Base-by-base conservation (phyloP, 2,888 invertebrate species). In the Pachymerium ferrugineum region DNA sequence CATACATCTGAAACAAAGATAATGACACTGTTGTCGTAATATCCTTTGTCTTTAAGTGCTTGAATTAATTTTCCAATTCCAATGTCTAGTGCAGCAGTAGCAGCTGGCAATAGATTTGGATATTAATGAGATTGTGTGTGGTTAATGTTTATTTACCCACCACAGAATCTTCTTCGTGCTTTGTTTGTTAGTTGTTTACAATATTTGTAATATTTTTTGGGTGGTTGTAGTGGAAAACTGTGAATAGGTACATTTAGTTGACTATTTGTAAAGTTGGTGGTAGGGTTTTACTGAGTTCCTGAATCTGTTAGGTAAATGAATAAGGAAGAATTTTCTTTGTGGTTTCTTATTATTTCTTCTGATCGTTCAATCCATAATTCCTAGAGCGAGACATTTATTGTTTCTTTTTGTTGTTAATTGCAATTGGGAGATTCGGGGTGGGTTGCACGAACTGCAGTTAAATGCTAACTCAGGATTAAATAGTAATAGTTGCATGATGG, bases 1-100 rank as follows among this genome's bases (percentile, higher is more conserved):
- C 35, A 12, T 38, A 71, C 71, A 28, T 71, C 71, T 14, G 71
- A 71, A 16, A 35, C 38, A 35, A 71, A 71, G 5, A 71, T 71
- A 14, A 71, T 71, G 16, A 71, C 35, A 14, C 33, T 35, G 38
- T 71, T 71, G 5, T 38, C 38, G 16, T 35, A 38, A 8, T 16
- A n/a, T 2, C 19, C 38, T 2, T 12, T 35, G 10, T 35, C 19
- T 16, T 71, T 71, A 3, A 71, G 38, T 3, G 71, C 71, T 19
- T 35, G 16, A 1, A 35, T 1, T 16, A 71, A 19, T 6, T 38
- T 71, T 19, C 14, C 38, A 10, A 71, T 19, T 8, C 33, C 33
- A 14, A 16, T 35, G 19, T 71, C 71, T 25, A 12, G 10, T 8
- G 38, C 71, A 22, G 71, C 71, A 31, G 33, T 71, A 8, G 71